These are phyloP conservation scores for Torymus auratus DNA, from an alignment of 2,888 invertebrate species.

Conservation along the genomic window DNA sequence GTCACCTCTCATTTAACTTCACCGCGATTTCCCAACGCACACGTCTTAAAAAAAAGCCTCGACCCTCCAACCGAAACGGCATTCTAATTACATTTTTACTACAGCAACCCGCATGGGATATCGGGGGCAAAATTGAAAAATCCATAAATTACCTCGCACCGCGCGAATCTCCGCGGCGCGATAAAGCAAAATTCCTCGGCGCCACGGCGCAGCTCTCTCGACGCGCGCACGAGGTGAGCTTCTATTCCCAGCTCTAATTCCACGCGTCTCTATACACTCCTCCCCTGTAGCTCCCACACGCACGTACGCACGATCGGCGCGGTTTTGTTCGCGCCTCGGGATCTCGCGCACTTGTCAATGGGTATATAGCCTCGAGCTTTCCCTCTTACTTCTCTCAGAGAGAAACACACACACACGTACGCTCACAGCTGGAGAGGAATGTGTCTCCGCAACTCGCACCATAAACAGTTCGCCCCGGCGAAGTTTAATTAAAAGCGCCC, in stretches of 20 bases:
- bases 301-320: background rate
- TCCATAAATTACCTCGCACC: no score
- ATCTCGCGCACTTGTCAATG: background rate
- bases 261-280: background rate
- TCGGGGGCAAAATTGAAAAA: no score
- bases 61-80: no score
- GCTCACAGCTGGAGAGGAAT: slow-evolving; percentile 11
- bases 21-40: no score
- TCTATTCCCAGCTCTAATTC: slow-evolving; percentile 35
- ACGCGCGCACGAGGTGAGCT: no score
- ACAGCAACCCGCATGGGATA: no score
- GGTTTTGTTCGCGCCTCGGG: slow-evolving; percentile 24
- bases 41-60: no score
- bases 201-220: no score
- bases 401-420: slow-evolving; percentile 3
- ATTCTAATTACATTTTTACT: no score
- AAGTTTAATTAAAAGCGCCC: slow-evolving; percentile 50
- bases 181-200: slow-evolving; percentile 3
- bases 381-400: background rate
- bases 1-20: no score
- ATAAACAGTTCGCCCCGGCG: slow-evolving; percentile 28
- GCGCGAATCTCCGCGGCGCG: background rate
- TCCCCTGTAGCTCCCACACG: no score
- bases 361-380: slow-evolving; percentile 17
- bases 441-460: slow-evolving; percentile 15